A percentile compares a stretch with the other conserved stretches of the same genome.
Conservation (phyloP, 2,113 vertebrate species). For the Rhipidura dahli region DNA sequence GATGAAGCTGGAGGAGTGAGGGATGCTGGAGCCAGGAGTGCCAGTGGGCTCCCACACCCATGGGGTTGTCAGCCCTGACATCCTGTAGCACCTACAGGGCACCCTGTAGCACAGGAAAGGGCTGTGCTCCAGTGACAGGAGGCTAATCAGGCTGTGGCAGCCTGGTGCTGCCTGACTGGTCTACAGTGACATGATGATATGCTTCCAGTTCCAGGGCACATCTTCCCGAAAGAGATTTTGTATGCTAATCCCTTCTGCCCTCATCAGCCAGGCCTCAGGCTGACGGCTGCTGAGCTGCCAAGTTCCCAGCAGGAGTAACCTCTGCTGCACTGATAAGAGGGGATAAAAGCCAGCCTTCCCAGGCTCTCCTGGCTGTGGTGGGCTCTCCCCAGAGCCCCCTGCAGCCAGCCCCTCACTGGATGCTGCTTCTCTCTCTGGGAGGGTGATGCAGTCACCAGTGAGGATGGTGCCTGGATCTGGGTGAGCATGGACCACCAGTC, state of each 20-base stretch:
- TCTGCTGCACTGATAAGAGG: neutral
- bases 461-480: neutral
- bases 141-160: neutral
- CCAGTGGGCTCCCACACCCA: neutral
- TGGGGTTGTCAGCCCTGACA: neutral
- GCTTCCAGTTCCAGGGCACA: neutral
- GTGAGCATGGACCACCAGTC: neutral
- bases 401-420: neutral
- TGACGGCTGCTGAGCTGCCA: accelerated
- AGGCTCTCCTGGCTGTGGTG: neutral
- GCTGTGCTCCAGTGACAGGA: neutral
- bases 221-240: neutral
- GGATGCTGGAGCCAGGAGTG: neutral
- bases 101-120: neutral
- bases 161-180: neutral
- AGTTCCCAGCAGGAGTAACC: neutral
- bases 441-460: neutral
- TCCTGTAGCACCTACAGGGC: too few relatives aligned
- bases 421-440: neutral
- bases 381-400: neutral
- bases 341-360: neutral
- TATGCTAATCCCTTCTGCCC: conserved; percentile 6
- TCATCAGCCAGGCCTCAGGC: neutral
- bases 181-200: neutral
- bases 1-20: neutral